Evolutionary conservation across 2,797 vertebrate species (phyloP).

Genomic region (Phrynocephalus guinanensis): DNA sequence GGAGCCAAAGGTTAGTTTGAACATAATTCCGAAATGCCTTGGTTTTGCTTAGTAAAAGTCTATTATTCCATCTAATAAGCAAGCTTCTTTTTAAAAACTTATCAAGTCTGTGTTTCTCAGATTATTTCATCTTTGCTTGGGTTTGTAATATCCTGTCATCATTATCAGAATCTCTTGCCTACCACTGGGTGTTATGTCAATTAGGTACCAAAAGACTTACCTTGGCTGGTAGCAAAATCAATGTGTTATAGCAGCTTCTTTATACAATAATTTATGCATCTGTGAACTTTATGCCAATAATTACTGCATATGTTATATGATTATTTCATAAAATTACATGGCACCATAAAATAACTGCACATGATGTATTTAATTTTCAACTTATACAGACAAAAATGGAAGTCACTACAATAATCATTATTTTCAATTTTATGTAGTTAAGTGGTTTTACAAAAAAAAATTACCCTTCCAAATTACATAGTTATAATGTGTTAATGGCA

Average conservation of each 20-base stretch:
- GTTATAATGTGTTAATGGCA: conserved; percentile 82
- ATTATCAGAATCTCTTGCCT: conserved; percentile 63
- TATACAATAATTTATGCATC: conserved; percentile 76
- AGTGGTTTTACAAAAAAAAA: conserved; percentile 82
- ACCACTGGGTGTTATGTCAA: conserved; percentile 68
- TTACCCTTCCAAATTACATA: conserved; percentile 81
- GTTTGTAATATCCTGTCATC: conserved; percentile 67
- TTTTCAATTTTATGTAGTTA: conserved; percentile 85
- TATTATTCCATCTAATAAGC: neutral
- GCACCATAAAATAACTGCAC: conserved; percentile 79
- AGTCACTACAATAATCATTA: conserved; percentile 83
- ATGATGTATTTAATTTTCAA: conserved; percentile 81
- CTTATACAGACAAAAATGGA: conserved; percentile 78
- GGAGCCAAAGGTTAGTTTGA: neutral
- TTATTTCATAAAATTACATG: conserved; percentile 80
- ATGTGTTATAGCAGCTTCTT: conserved; percentile 75
- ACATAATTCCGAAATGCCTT: neutral
- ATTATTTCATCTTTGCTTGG: conserved; percentile 60
- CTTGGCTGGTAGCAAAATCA: conserved; percentile 76
- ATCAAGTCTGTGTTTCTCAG: conserved; percentile 22
- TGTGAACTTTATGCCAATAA: conserved; percentile 81
- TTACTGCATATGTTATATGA: conserved; percentile 77
- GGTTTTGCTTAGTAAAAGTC: neutral
- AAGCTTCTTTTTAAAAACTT: neutral
- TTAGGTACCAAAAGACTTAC: conserved; percentile 75